phyloP scores from a whole-genome alignment of 2,888 invertebrate species.

The Netelia virgata region DNA sequence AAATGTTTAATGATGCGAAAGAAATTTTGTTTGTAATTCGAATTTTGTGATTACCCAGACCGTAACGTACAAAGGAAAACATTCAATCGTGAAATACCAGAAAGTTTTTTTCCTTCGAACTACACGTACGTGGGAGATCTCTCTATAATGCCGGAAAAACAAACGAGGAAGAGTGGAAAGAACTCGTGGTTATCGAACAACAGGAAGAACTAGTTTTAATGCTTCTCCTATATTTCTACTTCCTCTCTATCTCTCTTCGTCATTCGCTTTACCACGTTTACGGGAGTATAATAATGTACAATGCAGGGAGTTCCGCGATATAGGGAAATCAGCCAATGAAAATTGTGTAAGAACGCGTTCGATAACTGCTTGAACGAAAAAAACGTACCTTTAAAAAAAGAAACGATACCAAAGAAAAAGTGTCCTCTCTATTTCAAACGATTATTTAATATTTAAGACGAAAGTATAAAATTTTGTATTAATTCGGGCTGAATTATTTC shows the following conservation, averaged over 20 bases:
- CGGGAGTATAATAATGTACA: background rate
- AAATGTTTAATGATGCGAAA: background rate
- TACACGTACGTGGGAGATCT: background rate
- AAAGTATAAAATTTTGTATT: background rate
- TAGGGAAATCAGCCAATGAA: conserved; percentile 22
- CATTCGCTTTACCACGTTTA: background rate
- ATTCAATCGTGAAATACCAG: conserved; percentile 9
- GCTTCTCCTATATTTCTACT: conserved; percentile 10
- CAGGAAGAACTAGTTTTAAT: conserved; percentile 44
- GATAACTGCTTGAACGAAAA: background rate
- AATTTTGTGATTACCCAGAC: background rate
- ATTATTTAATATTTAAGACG: background rate
- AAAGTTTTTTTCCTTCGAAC: background rate
- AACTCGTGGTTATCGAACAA: conserved; percentile 57
- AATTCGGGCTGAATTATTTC: background rate
- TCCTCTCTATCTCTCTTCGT: conserved; percentile 20
- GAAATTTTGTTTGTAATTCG: background rate
- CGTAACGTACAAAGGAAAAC: conserved; percentile 14
- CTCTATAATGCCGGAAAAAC: conserved; percentile 21
- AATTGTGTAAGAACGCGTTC: conserved; percentile 28
- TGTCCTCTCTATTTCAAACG: background rate
- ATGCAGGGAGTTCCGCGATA: background rate
- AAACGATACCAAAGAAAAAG: background rate
- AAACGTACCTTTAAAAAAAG: background rate
- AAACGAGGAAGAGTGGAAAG: conserved; percentile 19